Percentiles rank a stretch among this genome's conserved stretches.
Evolutionary conservation across 2,797 vertebrate species (phyloP).

Genomic region (Aulostomus chinensis): DNA sequence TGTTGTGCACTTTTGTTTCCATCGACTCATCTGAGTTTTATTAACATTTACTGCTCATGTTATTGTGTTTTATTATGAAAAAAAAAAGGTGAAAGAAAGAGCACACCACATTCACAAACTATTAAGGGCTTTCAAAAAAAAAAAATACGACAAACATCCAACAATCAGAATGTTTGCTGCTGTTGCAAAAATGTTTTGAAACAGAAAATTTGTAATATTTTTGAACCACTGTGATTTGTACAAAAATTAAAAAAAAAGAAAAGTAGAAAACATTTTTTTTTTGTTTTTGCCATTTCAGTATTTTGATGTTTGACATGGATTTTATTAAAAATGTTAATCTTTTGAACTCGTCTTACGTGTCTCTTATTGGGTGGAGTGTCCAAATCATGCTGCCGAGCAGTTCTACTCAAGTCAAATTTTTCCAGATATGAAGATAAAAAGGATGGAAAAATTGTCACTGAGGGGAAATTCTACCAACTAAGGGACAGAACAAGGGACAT

Average conservation of each 20-base stretch:
- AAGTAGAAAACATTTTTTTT: slow-evolving; percentile 34
- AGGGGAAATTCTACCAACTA: too few relatives aligned
- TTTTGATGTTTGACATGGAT: slow-evolving; percentile 86
- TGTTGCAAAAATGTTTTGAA: slow-evolving; percentile 78
- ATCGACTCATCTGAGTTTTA: slow-evolving; percentile 56
- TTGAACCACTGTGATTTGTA: slow-evolving; percentile 87
- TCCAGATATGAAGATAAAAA: too few relatives aligned
- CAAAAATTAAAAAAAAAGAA: slow-evolving; percentile 68
- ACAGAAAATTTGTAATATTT: slow-evolving; percentile 81
- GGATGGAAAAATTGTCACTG: too few relatives aligned
- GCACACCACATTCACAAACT: slow-evolving; percentile 71
- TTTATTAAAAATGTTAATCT: slow-evolving; percentile 84
- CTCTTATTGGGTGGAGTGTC: too few relatives aligned
- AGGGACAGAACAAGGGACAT: too few relatives aligned
- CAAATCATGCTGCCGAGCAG: too few relatives aligned
- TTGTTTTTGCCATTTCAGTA: slow-evolving; percentile 82
- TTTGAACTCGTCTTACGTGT: slow-evolving; percentile 51
- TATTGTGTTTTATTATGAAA: slow-evolving; percentile 52
- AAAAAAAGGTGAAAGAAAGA: slow-evolving; percentile 61
- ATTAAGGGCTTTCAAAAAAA: slow-evolving; percentile 81
- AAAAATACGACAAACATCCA: slow-evolving; percentile 50
- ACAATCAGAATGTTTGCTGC: slow-evolving; percentile 85
- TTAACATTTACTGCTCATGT: slow-evolving; percentile 65
- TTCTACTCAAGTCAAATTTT: too few relatives aligned
- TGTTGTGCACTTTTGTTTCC: slow-evolving; percentile 71